Percentiles rank a stretch among this genome's conserved stretches.
Evolutionary conservation across 2,888 invertebrate species (phyloP).

Genomic region (Nasonovia ribisnigri): DNA sequence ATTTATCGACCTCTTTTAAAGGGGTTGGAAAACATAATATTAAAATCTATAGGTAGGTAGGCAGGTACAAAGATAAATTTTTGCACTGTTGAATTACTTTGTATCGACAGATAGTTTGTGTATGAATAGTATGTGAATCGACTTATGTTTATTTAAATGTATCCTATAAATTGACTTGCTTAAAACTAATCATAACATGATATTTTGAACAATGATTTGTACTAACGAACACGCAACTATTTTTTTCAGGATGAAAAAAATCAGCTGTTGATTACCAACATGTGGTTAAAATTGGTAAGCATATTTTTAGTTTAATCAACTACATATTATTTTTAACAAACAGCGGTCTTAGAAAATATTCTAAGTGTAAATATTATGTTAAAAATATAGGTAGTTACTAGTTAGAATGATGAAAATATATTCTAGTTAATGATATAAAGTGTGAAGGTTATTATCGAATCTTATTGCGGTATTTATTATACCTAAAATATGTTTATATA

Average conservation of each 20-base stretch:
- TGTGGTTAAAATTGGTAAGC: slow-evolving; percentile 97
- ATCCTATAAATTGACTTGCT: neutral
- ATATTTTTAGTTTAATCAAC: slow-evolving; percentile 9
- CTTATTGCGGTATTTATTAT: too few species aligned
- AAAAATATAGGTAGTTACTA: too few species aligned
- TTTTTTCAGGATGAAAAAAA: slow-evolving; percentile 93
- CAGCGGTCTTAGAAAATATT: too few species aligned
- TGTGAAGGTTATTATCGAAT: too few species aligned
- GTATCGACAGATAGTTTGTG: neutral
- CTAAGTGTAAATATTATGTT: too few species aligned
- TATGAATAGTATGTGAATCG: too few species aligned
- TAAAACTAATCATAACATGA: slow-evolving; percentile 3
- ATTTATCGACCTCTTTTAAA: slow-evolving; percentile 50
- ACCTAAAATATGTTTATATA: too few species aligned
- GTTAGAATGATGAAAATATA: too few species aligned
- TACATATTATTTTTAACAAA: neutral
- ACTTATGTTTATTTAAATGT: neutral
- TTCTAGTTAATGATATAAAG: too few species aligned
- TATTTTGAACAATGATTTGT: neutral
- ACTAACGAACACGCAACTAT: neutral
- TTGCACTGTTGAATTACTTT: slow-evolving; percentile 24
- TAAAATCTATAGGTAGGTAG: slow-evolving; percentile 19
- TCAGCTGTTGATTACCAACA: slow-evolving; percentile 95
- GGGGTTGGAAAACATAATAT: slow-evolving; percentile 44
- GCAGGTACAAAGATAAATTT: too few species aligned